phyloP scores from a whole-genome alignment of 2,888 invertebrate species.

The Antheraea assamensis region DNA sequence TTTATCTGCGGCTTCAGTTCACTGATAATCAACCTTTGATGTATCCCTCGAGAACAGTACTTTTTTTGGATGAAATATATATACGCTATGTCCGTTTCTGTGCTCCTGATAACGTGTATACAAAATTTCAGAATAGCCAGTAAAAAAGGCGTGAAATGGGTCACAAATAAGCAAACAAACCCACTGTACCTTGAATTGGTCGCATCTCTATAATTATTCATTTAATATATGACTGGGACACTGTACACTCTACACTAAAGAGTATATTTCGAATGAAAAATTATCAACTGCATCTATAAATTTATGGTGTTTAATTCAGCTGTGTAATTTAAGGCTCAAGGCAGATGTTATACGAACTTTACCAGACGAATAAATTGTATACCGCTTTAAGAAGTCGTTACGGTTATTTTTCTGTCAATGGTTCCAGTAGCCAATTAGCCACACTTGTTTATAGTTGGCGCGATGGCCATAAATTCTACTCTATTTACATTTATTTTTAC shows the following conservation, averaged over 20 bases:
- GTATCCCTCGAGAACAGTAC: too few species aligned
- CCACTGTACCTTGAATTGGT: too few species aligned
- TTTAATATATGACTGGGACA: not conserved
- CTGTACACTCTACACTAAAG: not conserved
- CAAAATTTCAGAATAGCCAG: too few species aligned
- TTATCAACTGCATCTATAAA: not conserved
- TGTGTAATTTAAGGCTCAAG: slow-evolving; percentile 2
- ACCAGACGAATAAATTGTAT: slow-evolving; percentile 2
- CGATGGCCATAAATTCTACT: slow-evolving; percentile 17
- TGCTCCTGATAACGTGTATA: too few species aligned
- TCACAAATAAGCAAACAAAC: too few species aligned
- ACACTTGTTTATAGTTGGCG: slow-evolving; percentile 20
- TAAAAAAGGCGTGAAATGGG: too few species aligned
- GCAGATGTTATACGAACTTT: slow-evolving; percentile 1
- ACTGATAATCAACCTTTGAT: too few species aligned
- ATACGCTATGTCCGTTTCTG: too few species aligned
- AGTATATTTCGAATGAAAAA: not conserved
- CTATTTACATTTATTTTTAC: slow-evolving; percentile 22
- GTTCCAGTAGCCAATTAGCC: slow-evolving; percentile 22
- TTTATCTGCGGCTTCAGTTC: too few species aligned
- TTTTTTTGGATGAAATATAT: too few species aligned
- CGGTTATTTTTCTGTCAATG: slow-evolving; percentile 17
- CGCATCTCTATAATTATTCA: too few species aligned
- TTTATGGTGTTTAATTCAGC: slow-evolving; percentile 8
- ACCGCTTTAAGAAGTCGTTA: not conserved